Evolutionary conservation across 2,113 vertebrate genomes (phyloP).

Genomic region (Aptenodytes patagonicus): DNA sequence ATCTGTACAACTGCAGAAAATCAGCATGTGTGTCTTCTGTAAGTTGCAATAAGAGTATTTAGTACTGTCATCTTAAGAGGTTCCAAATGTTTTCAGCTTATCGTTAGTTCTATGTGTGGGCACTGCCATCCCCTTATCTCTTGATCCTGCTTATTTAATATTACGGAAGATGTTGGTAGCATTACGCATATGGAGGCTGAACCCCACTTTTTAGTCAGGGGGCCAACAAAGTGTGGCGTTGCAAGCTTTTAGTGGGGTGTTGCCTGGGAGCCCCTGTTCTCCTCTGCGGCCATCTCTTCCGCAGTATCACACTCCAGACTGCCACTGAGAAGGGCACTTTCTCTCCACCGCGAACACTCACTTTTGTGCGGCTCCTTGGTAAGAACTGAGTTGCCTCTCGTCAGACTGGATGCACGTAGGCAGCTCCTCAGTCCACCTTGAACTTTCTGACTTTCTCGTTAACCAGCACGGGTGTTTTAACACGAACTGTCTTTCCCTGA

Average conservation of each 20-base stretch:
- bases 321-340: background rate
- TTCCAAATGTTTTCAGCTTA: background rate
- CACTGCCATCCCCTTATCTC: background rate
- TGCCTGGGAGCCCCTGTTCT: background rate
- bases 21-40: background rate
- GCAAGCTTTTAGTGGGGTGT: background rate
- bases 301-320: fast-evolving
- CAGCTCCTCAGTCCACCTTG: background rate
- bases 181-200: background rate
- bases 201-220: background rate
- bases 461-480: background rate
- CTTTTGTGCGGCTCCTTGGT: background rate
- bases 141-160: background rate
- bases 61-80: background rate
- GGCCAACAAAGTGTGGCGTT: background rate
- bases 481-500: background rate
- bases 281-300: background rate
- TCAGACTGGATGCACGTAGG: fast-evolving
- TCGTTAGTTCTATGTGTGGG: background rate
- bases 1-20: background rate
- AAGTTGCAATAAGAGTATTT: background rate
- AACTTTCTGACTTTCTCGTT: background rate
- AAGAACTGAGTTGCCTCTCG: background rate
- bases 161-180: background rate
- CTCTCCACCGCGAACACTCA: fast-evolving